Base-by-base conservation (phyloP, 2,888 invertebrate genomes). In the Oithona nana region DNA sequence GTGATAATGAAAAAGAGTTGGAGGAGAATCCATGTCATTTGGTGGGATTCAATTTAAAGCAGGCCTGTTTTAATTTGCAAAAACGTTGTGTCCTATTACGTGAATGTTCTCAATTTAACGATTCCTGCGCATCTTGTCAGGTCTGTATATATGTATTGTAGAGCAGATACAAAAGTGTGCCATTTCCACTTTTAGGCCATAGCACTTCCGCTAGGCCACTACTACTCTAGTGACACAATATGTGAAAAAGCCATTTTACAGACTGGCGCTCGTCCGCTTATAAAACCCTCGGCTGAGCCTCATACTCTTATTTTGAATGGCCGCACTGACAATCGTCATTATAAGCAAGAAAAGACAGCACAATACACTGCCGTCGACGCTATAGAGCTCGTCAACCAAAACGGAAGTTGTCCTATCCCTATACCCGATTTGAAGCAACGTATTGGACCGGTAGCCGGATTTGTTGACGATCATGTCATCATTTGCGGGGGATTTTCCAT, bases 241-340 rank as follows among this genome's bases (percentile, higher is more conserved):
- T n/a, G n/a, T n/a, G n/a, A n/a, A n/a, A n/a, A n/a, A n/a, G n/a
- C n/a, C n/a, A 20, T 31, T 24, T 31, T 28, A 22, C 22, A 57
- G 59, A 59, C 59, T 28, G 59, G 59, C 3, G 29, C 50, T 24
- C 22, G 59, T 24, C 59, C 59, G 22, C 48, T 59, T 1, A 24
- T 49, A 22, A 29, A 59, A 13, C 28, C 24, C 11, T 22, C 20
- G n/a, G 49, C 3, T 6, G 59, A 59, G 6, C 22, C 24, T 20
- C 39, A 28, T n/a, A 59, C 49, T n/a, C n/a, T 59, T 3, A 24
- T 59, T 22, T 59, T 59, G 24, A 59, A 59, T 50, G 59, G 59
- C 2, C 28, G 22, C n/a, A 49, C 49, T 6, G 59, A 59, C 28
- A 28, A 59, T 24, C 48, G 22, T 49, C 49, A 49, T 22, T 59